phyloP scores from a whole-genome alignment of 1,140 invertebrate species.

The Drosophila tristis region DNA sequence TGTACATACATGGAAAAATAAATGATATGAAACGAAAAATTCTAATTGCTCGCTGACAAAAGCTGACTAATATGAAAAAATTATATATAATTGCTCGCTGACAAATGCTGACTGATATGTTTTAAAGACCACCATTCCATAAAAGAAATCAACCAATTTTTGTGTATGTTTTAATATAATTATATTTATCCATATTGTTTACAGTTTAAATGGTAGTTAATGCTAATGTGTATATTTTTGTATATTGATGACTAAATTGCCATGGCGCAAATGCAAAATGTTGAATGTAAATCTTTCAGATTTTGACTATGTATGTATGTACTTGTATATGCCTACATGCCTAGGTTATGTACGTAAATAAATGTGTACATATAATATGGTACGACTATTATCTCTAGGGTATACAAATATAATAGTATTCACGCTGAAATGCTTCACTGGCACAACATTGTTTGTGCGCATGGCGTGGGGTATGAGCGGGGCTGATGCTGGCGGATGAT shows the following conservation, averaged over 20 bases:
- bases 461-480: slow-evolving; percentile 10
- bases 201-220: slow-evolving; percentile 43
- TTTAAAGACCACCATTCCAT: too few species aligned
- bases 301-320: slow-evolving; percentile 56
- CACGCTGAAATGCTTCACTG: slow-evolving; percentile 66
- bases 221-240: slow-evolving; percentile 55
- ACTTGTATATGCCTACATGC: slow-evolving; percentile 20
- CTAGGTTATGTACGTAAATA: slow-evolving; percentile 10
- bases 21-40: too few species aligned
- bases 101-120: too few species aligned
- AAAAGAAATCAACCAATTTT: too few species aligned
- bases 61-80: too few species aligned
- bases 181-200: slow-evolving; percentile 19
- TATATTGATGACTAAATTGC: slow-evolving; percentile 70
- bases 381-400: slow-evolving; percentile 47
- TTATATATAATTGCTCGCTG: too few species aligned
- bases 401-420: slow-evolving; percentile 41
- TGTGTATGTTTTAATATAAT: too few species aligned
- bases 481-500: not conserved
- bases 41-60: too few species aligned
- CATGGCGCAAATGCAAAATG: slow-evolving; percentile 42
- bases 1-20: too few species aligned
- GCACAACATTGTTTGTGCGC: slow-evolving; percentile 54
- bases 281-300: slow-evolving; percentile 74
- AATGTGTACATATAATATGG: slow-evolving; percentile 13